phyloP scores from a whole-genome alignment of 2,888 invertebrate species.

The Xylocampa areola region DNA sequence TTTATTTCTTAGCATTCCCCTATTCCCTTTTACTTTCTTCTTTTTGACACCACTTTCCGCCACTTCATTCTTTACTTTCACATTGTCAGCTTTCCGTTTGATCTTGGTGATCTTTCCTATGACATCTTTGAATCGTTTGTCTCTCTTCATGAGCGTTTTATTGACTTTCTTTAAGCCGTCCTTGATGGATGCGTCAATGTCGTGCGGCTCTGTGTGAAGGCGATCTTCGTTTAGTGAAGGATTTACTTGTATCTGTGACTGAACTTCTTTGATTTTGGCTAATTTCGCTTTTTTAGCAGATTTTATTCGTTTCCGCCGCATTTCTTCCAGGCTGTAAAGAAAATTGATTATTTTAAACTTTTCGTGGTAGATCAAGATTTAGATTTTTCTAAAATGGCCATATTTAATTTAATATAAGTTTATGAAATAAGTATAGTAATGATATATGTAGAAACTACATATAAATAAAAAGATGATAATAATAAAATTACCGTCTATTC shows the following conservation, averaged over 20 bases:
- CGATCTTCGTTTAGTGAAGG: slow-evolving; percentile 57
- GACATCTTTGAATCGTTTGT: slow-evolving; percentile 83
- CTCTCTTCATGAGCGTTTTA: slow-evolving; percentile 84
- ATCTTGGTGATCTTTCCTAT: slow-evolving; percentile 85
- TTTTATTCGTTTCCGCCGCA: slow-evolving; percentile 82
- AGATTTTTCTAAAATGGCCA: too few species aligned
- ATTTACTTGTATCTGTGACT: slow-evolving; percentile 71
- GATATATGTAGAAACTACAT: too few species aligned
- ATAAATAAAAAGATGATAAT: too few species aligned
- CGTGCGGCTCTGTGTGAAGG: slow-evolving; percentile 59
- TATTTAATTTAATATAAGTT: too few species aligned
- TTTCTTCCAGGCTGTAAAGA: slow-evolving; percentile 79
- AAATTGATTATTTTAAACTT: too few species aligned
- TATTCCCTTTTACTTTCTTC: slow-evolving; percentile 58
- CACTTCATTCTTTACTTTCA: slow-evolving; percentile 55
- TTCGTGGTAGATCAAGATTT: too few species aligned
- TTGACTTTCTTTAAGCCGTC: slow-evolving; percentile 80
- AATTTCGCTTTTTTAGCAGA: slow-evolving; percentile 83
- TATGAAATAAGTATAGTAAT: too few species aligned
- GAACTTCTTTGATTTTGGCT: slow-evolving; percentile 78
- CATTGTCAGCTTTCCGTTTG: slow-evolving; percentile 81
- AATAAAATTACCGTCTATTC: too few species aligned
- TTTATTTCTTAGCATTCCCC: slow-evolving; percentile 36
- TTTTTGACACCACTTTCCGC: slow-evolving; percentile 63
- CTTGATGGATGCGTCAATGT: slow-evolving; percentile 79